These are phyloP conservation scores for Megalonaias nervosa DNA, from an alignment of 1,140 invertebrate species.

Conservation along the genomic window DNA sequence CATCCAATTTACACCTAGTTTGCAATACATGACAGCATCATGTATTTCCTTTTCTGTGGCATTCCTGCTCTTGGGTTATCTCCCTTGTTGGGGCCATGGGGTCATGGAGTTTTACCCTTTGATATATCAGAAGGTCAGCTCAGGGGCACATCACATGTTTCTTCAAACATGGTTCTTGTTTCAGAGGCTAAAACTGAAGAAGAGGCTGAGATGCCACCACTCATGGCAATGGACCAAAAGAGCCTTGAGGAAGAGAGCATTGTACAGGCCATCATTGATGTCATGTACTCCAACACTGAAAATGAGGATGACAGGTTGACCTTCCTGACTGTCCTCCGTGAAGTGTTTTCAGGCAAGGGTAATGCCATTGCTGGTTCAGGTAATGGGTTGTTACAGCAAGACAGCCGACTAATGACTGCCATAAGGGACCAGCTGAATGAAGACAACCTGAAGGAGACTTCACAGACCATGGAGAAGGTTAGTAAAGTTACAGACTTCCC, in stretches of 20 bases:
- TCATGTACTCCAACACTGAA: constrained; percentile 47
- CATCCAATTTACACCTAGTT: no score
- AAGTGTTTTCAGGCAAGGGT: constrained; percentile 56
- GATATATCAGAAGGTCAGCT: no score
- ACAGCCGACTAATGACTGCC: constrained; percentile 51
- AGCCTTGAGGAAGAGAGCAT: constrained; percentile 58
- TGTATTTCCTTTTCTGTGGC: no score
- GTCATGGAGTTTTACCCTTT: no score
- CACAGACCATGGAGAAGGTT: constrained; percentile 61
- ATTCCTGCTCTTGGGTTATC: no score
- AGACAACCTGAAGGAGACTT: constrained; percentile 53
- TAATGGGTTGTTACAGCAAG: constrained; percentile 22
- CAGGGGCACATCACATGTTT: background rate
- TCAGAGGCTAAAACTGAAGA: background rate
- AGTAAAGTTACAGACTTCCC: background rate
- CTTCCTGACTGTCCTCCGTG: constrained; percentile 53
- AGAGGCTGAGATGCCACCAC: constrained; percentile 27
- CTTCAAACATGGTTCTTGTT: background rate
- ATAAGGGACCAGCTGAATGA: constrained; percentile 64
- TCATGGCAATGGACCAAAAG: constrained; percentile 29
- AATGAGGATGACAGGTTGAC: constrained; percentile 44
- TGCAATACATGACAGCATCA: no score
- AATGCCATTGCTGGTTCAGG: constrained; percentile 28
- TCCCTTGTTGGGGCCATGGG: no score
- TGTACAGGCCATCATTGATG: constrained; percentile 53